These are phyloP conservation scores for Neolamprologus sp. DNA, from an alignment of 2,113 vertebrate genomes.

Conservation along the genomic window DNA sequence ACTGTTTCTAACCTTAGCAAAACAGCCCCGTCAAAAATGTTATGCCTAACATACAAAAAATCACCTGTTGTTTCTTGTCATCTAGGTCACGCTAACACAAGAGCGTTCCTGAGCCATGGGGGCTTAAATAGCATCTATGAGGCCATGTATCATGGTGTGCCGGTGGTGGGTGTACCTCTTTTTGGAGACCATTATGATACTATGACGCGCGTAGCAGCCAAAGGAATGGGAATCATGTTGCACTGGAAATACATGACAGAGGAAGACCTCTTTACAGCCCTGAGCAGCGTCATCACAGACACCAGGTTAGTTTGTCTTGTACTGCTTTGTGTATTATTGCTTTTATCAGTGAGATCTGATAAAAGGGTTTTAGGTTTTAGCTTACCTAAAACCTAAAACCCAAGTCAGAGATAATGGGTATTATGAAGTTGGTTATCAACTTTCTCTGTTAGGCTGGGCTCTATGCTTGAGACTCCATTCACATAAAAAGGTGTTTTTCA, in stretches of 20 bases:
- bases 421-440: neutral
- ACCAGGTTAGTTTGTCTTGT: conserved; percentile 72
- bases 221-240: conserved; percentile 94
- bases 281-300: conserved; percentile 84
- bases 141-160: conserved; percentile 97
- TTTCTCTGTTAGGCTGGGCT: neutral
- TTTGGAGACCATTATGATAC: conserved; percentile 98
- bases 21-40: neutral
- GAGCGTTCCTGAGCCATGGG: conserved; percentile 92
- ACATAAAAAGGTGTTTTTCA: neutral
- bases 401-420: neutral
- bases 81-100: conserved; percentile 85
- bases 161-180: conserved; percentile 92
- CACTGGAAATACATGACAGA: conserved; percentile 92
- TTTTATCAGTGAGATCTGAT: neutral
- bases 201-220: conserved; percentile 95
- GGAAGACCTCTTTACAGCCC: conserved; percentile 78
- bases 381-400: neutral
- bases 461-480: neutral
- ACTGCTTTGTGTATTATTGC: neutral
- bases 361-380: neutral
- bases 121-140: conserved; percentile 98
- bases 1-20: neutral
- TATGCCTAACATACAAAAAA: neutral
- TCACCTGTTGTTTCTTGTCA: neutral